Conservation (phyloP, 30 jellyfish, hydroid and myxozoan species). For the Mastigias papua region DNA sequence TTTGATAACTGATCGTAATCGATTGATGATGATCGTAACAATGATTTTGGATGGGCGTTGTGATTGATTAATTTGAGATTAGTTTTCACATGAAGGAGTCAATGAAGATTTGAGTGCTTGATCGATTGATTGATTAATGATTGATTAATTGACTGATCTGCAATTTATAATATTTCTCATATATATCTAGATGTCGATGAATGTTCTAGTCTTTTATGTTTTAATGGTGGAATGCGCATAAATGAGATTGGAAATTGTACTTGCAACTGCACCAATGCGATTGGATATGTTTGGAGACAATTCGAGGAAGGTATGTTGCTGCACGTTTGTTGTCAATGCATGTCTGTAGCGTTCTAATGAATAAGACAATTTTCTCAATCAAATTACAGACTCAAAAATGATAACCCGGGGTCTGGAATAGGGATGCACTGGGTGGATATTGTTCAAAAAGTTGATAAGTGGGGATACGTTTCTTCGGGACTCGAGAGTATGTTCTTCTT, state of each 20-base stretch:
- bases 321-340: not conserved
- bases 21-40: too few species aligned
- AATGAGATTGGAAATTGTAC: not conserved
- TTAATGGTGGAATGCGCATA: not conserved
- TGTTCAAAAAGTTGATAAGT: not conserved
- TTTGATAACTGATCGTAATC: too few species aligned
- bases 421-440: not conserved
- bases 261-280: not conserved
- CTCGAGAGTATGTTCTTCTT: not conserved
- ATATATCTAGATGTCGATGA: not conserved
- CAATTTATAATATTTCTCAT: not conserved
- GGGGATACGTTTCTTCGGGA: not conserved
- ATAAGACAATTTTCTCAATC: not conserved
- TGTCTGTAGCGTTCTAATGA: not conserved
- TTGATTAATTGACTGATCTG: not conserved
- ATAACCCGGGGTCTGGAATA: not conserved
- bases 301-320: not conserved
- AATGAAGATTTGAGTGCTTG: not conserved
- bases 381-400: not conserved
- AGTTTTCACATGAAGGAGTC: not conserved
- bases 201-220: not conserved
- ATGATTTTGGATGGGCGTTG: too few species aligned
- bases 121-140: not conserved
- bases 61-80: too few species aligned
- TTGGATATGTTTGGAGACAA: not conserved